Evolutionary conservation across 2,888 invertebrate genomes (phyloP).

Genomic region (Cephus pulcher): DNA sequence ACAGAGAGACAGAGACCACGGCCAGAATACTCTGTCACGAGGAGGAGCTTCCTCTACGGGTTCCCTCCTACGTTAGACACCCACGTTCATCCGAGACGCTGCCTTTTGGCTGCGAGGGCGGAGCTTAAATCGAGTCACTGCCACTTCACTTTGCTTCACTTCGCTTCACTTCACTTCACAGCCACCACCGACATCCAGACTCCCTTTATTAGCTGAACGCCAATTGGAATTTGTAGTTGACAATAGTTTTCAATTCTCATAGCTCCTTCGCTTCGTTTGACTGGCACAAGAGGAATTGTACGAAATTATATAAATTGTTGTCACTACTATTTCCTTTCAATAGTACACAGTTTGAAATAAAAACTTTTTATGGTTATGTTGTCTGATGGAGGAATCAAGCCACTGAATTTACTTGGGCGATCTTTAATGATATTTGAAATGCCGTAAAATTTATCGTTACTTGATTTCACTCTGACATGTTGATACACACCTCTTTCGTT

Average conservation of each 20-base stretch:
- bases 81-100: constrained; percentile 42
- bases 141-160: background rate
- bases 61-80: constrained; percentile 57
- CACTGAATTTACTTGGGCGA: background rate
- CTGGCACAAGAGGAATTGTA: background rate
- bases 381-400: too few species aligned
- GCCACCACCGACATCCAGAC: constrained; percentile 4
- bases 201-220: background rate
- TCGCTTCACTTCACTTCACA: background rate
- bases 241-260: background rate
- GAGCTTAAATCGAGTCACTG: constrained; percentile 11
- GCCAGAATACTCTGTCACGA: background rate
- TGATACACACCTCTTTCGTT: background rate
- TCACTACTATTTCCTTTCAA: background rate
- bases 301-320: background rate
- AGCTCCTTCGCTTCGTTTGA: background rate
- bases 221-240: background rate
- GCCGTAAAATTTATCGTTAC: background rate
- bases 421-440: background rate
- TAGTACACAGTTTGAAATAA: background rate
- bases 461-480: background rate
- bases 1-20: background rate
- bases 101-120: constrained; percentile 16
- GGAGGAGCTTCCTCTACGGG: constrained; percentile 27
- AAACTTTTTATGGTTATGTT: background rate